A percentile compares a stretch with the other conserved stretches of the same genome.
Evolutionary conservation across 2,797 vertebrate species (phyloP).

Genomic region (Octomys mimax): DNA sequence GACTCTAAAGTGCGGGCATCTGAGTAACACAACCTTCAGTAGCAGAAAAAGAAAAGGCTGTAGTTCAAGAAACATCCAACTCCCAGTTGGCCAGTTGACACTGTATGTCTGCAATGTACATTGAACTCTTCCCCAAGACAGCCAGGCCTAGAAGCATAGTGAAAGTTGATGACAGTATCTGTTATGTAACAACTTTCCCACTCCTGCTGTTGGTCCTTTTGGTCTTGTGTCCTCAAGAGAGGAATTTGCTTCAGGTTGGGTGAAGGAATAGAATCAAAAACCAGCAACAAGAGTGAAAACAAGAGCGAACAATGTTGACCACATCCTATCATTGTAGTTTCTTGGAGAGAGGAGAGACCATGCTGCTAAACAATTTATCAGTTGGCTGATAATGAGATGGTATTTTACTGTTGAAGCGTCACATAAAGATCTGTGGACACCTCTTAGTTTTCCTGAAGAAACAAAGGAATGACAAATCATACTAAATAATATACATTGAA

Average conservation of each 20-base stretch:
- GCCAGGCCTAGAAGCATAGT: background rate
- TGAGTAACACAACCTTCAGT: background rate
- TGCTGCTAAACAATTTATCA: background rate
- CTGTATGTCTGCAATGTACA: background rate
- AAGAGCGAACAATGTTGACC: background rate
- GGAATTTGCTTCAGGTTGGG: background rate
- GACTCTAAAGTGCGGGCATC: background rate
- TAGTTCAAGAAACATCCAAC: background rate
- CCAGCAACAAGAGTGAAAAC: background rate
- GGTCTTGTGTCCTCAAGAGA: too few species aligned
- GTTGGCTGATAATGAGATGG: background rate
- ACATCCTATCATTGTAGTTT: background rate
- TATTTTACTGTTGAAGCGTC: background rate
- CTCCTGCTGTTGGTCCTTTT: background rate
- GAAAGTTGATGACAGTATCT: background rate
- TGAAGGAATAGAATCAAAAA: background rate
- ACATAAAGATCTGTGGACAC: background rate
- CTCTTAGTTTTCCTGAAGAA: constrained; percentile 22
- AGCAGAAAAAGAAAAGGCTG: background rate
- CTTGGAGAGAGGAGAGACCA: background rate
- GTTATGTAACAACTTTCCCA: background rate
- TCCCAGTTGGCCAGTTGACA: background rate
- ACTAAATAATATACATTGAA: background rate
- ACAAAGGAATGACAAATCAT: background rate
- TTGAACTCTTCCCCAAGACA: background rate